These are phyloP conservation scores for Hirudinaria manillensis DNA, from an alignment of 2,888 invertebrate species.

Conservation along the genomic window DNA sequence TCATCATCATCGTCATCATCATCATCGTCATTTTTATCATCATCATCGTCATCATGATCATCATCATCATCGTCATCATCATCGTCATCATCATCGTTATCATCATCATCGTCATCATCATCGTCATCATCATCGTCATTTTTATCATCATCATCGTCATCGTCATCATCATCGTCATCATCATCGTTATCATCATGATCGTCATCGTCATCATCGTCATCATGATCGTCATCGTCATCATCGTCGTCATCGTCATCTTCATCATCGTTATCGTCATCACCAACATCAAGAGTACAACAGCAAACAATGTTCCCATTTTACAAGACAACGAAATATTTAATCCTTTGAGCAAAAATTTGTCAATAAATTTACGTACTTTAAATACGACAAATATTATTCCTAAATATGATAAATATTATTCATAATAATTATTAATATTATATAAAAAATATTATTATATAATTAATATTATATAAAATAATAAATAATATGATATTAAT, in stretches of 20 bases:
- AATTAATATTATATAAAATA: too few relatives aligned
- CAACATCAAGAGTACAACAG: too few relatives aligned
- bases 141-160: background rate
- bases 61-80: conserved; percentile 12
- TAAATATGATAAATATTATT: too few relatives aligned
- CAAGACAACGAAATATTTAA: background rate
- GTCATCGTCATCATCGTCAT: conserved; percentile 13
- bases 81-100: conserved; percentile 18
- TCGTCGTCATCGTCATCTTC: conserved; percentile 19
- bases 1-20: background rate
- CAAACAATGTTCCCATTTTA: too few relatives aligned
- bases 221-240: conserved; percentile 16
- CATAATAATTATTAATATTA: too few relatives aligned
- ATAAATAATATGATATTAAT: too few relatives aligned
- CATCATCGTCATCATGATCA: conserved; percentile 13
- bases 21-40: background rate
- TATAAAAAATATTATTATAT: too few relatives aligned
- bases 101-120: conserved; percentile 19
- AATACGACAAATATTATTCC: too few relatives aligned
- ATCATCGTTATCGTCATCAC: too few relatives aligned
- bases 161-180: conserved; percentile 1
- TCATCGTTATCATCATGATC: conserved; percentile 14
- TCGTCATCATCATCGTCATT: background rate
- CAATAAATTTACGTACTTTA: too few relatives aligned
- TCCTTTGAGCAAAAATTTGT: too few relatives aligned